These are phyloP conservation scores for Fukomys damarensis DNA, from an alignment of 2,113 vertebrate genomes.

Conservation along the genomic window DNA sequence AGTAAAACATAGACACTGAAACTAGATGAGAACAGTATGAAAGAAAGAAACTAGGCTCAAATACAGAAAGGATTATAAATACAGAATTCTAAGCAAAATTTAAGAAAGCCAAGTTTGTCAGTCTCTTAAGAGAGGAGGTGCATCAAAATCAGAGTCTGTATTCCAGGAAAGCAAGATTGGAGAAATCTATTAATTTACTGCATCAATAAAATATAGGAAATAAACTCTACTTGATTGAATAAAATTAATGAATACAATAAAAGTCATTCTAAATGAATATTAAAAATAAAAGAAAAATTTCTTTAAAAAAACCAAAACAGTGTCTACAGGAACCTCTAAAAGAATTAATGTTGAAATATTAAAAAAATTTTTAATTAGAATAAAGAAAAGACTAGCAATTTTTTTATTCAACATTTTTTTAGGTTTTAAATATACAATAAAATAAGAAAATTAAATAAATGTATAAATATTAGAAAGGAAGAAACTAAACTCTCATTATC, in stretches of 20 bases:
- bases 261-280: background rate
- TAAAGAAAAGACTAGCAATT: background rate
- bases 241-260: background rate
- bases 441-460: constrained; percentile 40
- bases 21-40: constrained; percentile 10
- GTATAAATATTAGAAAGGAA: background rate
- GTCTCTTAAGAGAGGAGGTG: background rate
- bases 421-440: background rate
- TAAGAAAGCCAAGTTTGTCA: background rate
- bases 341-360: background rate
- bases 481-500: background rate
- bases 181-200: background rate
- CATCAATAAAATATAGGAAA: background rate
- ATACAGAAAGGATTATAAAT: background rate
- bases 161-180: constrained; percentile 61
- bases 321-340: background rate
- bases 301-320: background rate
- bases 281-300: background rate
- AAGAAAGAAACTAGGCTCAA: background rate
- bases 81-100: constrained; percentile 7
- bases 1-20: constrained; percentile 53
- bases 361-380: constrained; percentile 22
- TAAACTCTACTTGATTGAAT: constrained; percentile 13
- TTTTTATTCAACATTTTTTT: constrained; percentile 7
- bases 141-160: background rate